These are phyloP conservation scores for Galago senegalensis DNA, from an alignment of 2,797 vertebrate species.

Conservation along the genomic window DNA sequence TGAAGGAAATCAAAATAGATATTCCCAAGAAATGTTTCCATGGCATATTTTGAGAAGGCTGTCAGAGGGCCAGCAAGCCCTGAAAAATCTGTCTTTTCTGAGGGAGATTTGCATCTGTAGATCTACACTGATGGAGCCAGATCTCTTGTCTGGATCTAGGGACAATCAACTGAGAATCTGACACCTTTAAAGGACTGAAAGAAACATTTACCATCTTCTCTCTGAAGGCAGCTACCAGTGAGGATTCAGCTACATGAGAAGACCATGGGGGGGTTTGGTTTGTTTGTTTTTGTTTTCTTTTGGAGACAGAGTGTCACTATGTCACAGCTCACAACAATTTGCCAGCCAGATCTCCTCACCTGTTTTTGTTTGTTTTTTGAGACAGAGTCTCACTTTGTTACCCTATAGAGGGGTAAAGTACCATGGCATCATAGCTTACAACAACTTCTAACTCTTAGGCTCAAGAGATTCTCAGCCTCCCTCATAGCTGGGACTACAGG, in stretches of 20 bases:
- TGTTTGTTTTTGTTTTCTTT: too few species aligned
- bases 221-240: not conserved
- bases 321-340: not conserved
- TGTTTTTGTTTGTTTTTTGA: not conserved
- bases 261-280: too few species aligned
- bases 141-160: not conserved
- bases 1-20: not conserved
- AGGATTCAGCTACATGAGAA: not conserved
- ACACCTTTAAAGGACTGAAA: not conserved
- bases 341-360: not conserved
- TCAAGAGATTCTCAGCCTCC: too few species aligned
- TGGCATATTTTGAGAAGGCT: not conserved
- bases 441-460: too few species aligned
- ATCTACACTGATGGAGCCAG: not conserved
- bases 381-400: too few species aligned
- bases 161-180: not conserved
- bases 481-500: too few species aligned
- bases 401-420: too few species aligned
- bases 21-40: not conserved
- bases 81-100: not conserved
- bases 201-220: not conserved
- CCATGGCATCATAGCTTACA: too few species aligned
- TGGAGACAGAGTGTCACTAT: too few species aligned
- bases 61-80: not conserved
- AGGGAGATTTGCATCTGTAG: not conserved